Evolutionary conservation across 2,888 invertebrate genomes (phyloP).

Genomic region (Ormyrus nitidulus): DNA sequence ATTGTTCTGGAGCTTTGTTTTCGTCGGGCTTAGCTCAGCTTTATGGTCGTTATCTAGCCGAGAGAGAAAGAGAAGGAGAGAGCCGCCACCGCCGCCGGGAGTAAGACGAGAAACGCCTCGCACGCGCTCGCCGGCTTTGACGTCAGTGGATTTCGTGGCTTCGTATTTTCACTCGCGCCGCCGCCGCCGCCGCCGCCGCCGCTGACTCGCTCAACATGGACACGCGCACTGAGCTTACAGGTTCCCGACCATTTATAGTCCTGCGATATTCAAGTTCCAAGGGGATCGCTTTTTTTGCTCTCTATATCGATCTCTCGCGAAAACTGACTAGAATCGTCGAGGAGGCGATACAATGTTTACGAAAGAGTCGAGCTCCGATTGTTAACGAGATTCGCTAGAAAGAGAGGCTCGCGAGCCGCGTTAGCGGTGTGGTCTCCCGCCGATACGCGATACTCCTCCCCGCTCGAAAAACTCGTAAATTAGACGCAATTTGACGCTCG

Average conservation of each 20-base stretch:
- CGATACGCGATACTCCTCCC: background rate
- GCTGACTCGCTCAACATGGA: background rate
- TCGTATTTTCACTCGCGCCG: constrained; percentile 7
- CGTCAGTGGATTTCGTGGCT: constrained; percentile 41
- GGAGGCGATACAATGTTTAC: no score
- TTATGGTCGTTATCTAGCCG: no score
- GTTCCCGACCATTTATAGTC: background rate
- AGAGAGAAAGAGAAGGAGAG: no score
- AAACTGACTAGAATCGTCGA: no score
- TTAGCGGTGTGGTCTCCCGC: no score
- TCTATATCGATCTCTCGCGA: no score
- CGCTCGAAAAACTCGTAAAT: constrained; percentile 24
- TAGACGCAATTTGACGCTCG: constrained; percentile 2
- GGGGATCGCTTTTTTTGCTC: background rate
- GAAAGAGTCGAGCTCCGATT: no score
- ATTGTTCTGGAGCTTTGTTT: no score
- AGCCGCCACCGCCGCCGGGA: background rate
- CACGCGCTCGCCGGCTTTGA: constrained; percentile 12
- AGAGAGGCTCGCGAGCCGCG: no score
- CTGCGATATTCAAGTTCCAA: no score
- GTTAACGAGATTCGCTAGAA: no score
- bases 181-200: background rate
- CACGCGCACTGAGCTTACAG: background rate
- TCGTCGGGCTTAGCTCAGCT: no score
- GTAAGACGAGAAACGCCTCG: constrained; percentile 19